Conservation (phyloP, 2,113 vertebrate genomes). For the Otis tarda region DNA sequence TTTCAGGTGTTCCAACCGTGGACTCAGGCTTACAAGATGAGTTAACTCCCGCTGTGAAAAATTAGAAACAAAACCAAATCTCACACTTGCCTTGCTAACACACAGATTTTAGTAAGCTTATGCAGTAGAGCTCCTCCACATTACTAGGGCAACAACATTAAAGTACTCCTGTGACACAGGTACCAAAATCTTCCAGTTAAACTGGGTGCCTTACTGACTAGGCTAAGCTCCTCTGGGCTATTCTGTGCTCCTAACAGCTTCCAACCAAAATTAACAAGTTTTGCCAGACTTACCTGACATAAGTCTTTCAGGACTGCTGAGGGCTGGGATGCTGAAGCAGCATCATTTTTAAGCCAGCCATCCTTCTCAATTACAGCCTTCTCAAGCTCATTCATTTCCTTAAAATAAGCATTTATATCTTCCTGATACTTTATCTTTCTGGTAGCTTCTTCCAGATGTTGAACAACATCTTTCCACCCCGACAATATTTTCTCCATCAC, state of each 20-base stretch:
- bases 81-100: neutral
- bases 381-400: slow-evolving; percentile 79
- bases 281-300: slow-evolving; percentile 80
- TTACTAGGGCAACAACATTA: neutral
- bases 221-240: neutral
- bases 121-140: neutral
- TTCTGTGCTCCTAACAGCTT: neutral
- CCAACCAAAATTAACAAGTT: neutral
- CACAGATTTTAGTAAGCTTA: neutral
- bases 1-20: slow-evolving; percentile 72
- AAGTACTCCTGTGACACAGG: neutral
- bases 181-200: neutral
- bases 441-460: slow-evolving; percentile 75
- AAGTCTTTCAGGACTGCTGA: slow-evolving; percentile 70
- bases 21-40: slow-evolving; percentile 69
- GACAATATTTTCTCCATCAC: slow-evolving; percentile 70
- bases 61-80: neutral
- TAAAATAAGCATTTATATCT: slow-evolving; percentile 75
- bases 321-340: slow-evolving; percentile 12
- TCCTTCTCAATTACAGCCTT: slow-evolving; percentile 77
- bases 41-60: slow-evolving; percentile 71
- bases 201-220: neutral
- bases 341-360: slow-evolving; percentile 68
- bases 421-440: slow-evolving; percentile 80
- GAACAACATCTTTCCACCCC: slow-evolving; percentile 78